Base-by-base conservation (phyloP, 2,797 vertebrate genomes). In the Notolepis coatsorum region DNA sequence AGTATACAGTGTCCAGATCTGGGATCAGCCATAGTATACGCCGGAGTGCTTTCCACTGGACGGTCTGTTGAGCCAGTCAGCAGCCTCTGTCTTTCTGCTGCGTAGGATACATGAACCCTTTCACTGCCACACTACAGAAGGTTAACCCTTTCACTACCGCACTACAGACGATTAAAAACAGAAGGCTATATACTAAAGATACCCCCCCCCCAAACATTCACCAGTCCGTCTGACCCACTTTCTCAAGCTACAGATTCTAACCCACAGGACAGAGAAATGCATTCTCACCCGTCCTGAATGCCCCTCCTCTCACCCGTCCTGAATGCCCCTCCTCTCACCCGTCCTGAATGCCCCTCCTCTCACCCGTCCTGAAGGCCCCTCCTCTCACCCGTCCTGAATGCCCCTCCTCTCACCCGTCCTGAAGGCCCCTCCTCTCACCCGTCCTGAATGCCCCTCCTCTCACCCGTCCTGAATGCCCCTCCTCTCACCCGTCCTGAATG, bases 391-490 rank as follows among this genome's bases (percentile, higher is more conserved):
- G 38, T 41, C 46, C 66, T 72, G 63, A 75, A 74, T n/a, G n/a
- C n/a, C n/a, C n/a, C n/a, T n/a, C n/a, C n/a, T 69, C 69, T 77
- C 64, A 71, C 75, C 62, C 81, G 38, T 41, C 46, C 66, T 72
- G 63, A 75, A 74, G n/a, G n/a, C n/a, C n/a, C n/a, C n/a, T n/a
- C n/a, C n/a, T 69, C 69, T 77, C 64, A 71, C 75, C 62, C 81
- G 38, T 41, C 46, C 66, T 72, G 63, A 75, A 74, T n/a, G n/a
- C n/a, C n/a, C n/a, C n/a, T n/a, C n/a, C n/a, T 69, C 69, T 77
- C 64, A 71, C 75, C 62, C 81, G 38, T 41, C 46, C 66, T 72
- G 63, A 75, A 74, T n/a, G n/a, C n/a, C n/a, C n/a, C n/a, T n/a
- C n/a, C n/a, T 69, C 69, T 77, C 64, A 71, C 75, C 62, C 81